A percentile compares a stretch with the other conserved stretches of the same genome.
Evolutionary conservation across 2,888 invertebrate genomes (phyloP).

Genomic region (Chymomyza procnemis): DNA sequence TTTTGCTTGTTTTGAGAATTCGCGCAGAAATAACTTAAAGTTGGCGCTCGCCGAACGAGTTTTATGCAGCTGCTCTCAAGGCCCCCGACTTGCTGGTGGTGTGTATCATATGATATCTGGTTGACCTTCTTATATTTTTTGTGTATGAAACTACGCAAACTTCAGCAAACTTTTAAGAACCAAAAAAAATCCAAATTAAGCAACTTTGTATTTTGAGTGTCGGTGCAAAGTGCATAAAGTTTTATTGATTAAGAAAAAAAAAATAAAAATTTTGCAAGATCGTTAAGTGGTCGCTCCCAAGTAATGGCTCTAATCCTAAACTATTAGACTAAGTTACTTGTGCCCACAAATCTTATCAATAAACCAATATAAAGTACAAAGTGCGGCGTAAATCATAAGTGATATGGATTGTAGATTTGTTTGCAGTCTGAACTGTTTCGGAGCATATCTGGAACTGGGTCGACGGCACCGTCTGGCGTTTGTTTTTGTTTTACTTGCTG

Average conservation of each 20-base stretch:
- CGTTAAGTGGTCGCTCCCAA: slow-evolving; percentile 6
- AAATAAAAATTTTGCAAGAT: background rate
- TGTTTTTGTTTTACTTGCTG: no score
- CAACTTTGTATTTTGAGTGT: background rate
- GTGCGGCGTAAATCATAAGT: slow-evolving; percentile 23
- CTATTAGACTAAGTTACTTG: slow-evolving; percentile 21
- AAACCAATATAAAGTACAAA: slow-evolving; percentile 46
- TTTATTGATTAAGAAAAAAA: background rate
- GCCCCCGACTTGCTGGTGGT: background rate
- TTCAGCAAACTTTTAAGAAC: background rate
- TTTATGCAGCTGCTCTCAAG: background rate
- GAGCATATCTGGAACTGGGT: no score
- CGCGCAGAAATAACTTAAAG: no score
- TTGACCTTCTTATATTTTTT: background rate
- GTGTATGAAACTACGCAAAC: background rate
- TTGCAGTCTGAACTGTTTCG: background rate
- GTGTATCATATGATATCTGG: background rate
- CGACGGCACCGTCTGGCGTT: no score
- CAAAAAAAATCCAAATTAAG: background rate
- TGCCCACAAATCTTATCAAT: slow-evolving; percentile 53
- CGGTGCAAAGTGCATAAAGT: background rate
- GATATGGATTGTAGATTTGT: background rate
- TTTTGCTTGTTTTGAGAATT: background rate
- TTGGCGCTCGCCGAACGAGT: background rate
- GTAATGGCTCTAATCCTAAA: slow-evolving; percentile 21